A percentile compares a stretch with the other conserved stretches of the same genome.
These are phyloP conservation scores for Zosterops lateralis DNA, from an alignment of 2,113 vertebrate species.

Conservation along the genomic window DNA sequence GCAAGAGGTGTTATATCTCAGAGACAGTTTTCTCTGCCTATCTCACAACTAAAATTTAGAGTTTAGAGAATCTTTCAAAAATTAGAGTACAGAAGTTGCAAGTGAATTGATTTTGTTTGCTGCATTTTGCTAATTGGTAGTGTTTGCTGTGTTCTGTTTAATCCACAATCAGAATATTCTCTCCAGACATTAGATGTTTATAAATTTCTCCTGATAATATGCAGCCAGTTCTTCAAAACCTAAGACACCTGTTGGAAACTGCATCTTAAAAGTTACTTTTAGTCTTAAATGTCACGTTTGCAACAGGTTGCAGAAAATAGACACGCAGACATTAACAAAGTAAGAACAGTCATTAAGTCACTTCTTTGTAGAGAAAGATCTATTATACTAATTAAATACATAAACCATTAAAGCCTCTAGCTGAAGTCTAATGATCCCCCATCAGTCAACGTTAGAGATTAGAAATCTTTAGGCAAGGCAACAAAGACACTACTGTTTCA, in stretches of 20 bases:
- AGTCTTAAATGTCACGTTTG: neutral
- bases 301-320: neutral
- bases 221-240: neutral
- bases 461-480: neutral
- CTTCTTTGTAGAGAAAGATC: neutral
- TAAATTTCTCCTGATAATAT: neutral
- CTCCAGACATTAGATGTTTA: neutral
- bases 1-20: neutral
- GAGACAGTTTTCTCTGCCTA: neutral
- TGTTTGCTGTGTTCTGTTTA: neutral
- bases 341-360: neutral
- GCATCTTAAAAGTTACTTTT: neutral
- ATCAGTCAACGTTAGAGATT: neutral
- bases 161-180: neutral
- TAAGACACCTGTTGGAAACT: neutral
- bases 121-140: neutral
- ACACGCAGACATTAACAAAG: neutral
- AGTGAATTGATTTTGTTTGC: neutral
- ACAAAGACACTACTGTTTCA: neutral
- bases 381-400: neutral
- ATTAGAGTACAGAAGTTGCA: neutral
- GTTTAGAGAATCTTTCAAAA: neutral
- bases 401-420: neutral
- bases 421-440: neutral
- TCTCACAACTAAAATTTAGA: neutral